A percentile compares a stretch with the other conserved stretches of the same genome.
These are phyloP conservation scores for Leucophenga maculata DNA, from an alignment of 2,888 invertebrate genomes.

Conservation along the genomic window DNA sequence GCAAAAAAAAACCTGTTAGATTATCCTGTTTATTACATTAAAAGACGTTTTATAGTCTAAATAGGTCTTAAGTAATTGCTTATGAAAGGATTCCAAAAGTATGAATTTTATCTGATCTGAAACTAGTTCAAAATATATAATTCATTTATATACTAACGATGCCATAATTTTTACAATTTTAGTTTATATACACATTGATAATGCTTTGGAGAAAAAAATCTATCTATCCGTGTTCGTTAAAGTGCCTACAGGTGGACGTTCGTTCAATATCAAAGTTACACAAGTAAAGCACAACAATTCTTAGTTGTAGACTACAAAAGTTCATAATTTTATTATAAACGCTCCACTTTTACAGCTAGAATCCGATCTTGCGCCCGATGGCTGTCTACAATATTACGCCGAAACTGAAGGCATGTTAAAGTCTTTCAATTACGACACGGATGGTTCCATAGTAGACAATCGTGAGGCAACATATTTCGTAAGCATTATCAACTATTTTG, in stretches of 20 bases:
- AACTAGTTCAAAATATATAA: background rate
- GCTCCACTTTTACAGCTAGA: conserved; percentile 68
- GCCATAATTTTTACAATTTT: conserved; percentile 61
- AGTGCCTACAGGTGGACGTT: conserved; percentile 73
- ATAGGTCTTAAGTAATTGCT: too few relatives aligned
- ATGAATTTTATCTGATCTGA: background rate
- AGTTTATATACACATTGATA: conserved; percentile 83
- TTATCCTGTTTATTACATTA: too few relatives aligned
- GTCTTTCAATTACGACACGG: conserved; percentile 81
- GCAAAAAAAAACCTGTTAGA: too few relatives aligned
- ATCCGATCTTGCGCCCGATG: conserved; percentile 73
- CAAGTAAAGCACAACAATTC: conserved; percentile 70
- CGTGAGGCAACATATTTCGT: conserved; percentile 78
- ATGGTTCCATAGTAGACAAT: conserved; percentile 74
- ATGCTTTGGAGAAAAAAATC: conserved; percentile 76
- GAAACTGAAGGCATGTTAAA: conserved; percentile 77
- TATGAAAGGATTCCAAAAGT: too few relatives aligned
- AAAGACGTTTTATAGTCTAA: too few relatives aligned
- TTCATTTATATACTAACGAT: background rate
- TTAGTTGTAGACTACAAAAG: background rate
- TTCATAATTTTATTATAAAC: background rate
- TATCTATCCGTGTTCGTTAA: conserved; percentile 78
- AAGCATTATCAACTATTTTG: conserved; percentile 59
- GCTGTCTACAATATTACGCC: conserved; percentile 80
- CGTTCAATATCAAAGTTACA: conserved; percentile 79